These are phyloP conservation scores for Xanthia togata DNA, from an alignment of 2,888 invertebrate genomes.

Conservation along the genomic window DNA sequence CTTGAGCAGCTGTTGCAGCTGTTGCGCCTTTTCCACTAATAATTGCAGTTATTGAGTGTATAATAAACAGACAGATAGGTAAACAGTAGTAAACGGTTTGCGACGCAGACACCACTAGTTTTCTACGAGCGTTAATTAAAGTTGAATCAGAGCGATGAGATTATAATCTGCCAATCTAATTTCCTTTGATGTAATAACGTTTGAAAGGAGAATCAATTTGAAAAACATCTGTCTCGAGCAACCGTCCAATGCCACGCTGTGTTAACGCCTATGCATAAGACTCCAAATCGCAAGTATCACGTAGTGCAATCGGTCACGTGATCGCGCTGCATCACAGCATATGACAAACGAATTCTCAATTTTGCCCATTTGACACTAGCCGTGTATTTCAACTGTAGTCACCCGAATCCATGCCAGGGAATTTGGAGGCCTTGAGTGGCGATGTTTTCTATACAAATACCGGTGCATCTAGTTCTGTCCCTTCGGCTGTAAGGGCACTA, in stretches of 20 bases:
- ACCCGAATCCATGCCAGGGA: constrained; percentile 86
- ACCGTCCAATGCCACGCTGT: constrained; percentile 44
- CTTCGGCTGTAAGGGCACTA: constrained; percentile 79
- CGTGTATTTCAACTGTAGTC: constrained; percentile 77
- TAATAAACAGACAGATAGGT: not conserved
- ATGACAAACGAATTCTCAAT: constrained; percentile 82
- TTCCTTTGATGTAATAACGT: constrained; percentile 48
- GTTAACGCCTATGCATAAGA: constrained; percentile 34
- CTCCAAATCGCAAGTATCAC: constrained; percentile 49
- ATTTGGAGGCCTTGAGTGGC: constrained; percentile 83
- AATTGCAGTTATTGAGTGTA: constrained; percentile 1
- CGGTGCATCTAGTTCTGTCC: constrained; percentile 80
- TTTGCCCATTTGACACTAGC: constrained; percentile 81
- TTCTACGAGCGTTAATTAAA: constrained; percentile 3
- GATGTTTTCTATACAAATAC: constrained; percentile 82
- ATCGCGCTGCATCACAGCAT: constrained; percentile 62
- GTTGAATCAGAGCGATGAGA: constrained; percentile 23
- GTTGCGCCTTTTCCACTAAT: not conserved
- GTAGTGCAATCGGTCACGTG: constrained; percentile 65
- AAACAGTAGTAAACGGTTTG: not conserved
- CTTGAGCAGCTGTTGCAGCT: not conserved
- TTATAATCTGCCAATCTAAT: constrained; percentile 37
- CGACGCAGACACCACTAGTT: constrained; percentile 15
- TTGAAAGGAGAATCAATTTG: constrained; percentile 53
- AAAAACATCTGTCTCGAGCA: constrained; percentile 41